Evolutionary conservation across 1,140 invertebrate genomes (phyloP), one percentile per base, ranked within the genome.

Genomic region (Sinonovacula constricta): DNA sequence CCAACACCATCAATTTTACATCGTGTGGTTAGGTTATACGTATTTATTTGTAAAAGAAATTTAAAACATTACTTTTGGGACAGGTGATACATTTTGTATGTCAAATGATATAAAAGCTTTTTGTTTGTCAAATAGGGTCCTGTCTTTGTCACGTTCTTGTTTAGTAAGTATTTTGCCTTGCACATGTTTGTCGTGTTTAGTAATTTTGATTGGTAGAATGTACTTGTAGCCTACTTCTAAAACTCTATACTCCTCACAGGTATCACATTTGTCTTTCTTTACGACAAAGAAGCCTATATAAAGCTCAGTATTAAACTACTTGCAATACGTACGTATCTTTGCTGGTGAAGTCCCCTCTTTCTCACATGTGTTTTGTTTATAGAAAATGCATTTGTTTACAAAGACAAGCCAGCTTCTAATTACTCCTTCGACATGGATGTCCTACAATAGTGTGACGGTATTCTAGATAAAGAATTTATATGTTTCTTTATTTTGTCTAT

Each of bases 1-100:
- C 49, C 72, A 57, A 60, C 67, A 54, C 81, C 74, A 53, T 75
- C 54, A 33, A 71, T 26, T 5, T 60, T 72, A 45, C 65, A 76
- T 72, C 80, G 62, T 33, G 72, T 80, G 26, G 80, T 85, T 45
- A 80, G 36, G 28, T 83, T 81, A 60, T 63, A 80, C 3, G 71
- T 54, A 39, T 77, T 66, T 67, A 49, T 53, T 59, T 75, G 34
- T 77, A 77, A 24, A 77, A 81, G 53, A 81, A 77, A 60, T 26
- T 77, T 26, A 60, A 71, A 18, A 81, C 31, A 54, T 81, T 66
- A 31, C 71, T 60, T 4, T 62, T 36, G 12, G 79, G 72, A 12
- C 56, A 65, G 14, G 72, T 31, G 12, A 76, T 22, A 81, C 66
- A 69, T 81, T 81, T 33, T 81, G n/a, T 24, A 81, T 30, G 33